A percentile compares a stretch with the other conserved stretches of the same genome.
These are phyloP conservation scores for Actinia tenebrosa DNA, from an alignment of 64 coral and sea anemone species.

Conservation along the genomic window DNA sequence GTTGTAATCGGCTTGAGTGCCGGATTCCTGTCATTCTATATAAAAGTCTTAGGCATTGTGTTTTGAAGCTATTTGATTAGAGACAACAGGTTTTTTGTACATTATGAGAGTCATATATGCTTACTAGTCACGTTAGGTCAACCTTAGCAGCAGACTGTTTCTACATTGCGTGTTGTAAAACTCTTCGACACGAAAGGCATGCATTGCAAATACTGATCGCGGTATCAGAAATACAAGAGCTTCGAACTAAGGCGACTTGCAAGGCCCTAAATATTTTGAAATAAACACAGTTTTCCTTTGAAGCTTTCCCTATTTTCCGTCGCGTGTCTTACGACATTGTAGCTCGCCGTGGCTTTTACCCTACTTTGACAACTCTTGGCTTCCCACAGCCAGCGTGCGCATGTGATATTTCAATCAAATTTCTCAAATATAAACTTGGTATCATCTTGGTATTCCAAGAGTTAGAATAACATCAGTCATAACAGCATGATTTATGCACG, in stretches of 20 bases:
- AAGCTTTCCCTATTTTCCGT: not conserved
- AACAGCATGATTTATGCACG: not conserved
- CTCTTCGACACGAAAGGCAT: not conserved
- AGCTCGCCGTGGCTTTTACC: not conserved
- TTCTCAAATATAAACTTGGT: not conserved
- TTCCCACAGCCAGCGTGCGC: not conserved
- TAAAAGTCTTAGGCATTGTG: not conserved
- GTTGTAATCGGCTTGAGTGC: not conserved
- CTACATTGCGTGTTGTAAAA: not conserved
- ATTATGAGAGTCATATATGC: not conserved
- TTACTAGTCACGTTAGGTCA: not conserved
- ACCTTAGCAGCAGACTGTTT: not conserved
- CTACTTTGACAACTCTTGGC: not conserved
- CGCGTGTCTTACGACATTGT: not conserved
- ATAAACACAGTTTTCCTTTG: not conserved
- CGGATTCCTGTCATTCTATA: not conserved
- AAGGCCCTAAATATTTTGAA: not conserved
- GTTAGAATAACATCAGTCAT: not conserved
- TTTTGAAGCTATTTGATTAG: not conserved
- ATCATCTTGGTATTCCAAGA: not conserved
- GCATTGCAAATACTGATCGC: not conserved
- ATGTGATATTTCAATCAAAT: conserved; percentile 7
- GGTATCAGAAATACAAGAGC: not conserved
- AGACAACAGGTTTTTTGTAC: not conserved
- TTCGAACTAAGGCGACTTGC: not conserved